Percentiles rank a stretch among this genome's conserved stretches.
These are phyloP conservation scores for Cricetomys ansorgei DNA, from an alignment of 2,113 vertebrate genomes.

Conservation along the genomic window DNA sequence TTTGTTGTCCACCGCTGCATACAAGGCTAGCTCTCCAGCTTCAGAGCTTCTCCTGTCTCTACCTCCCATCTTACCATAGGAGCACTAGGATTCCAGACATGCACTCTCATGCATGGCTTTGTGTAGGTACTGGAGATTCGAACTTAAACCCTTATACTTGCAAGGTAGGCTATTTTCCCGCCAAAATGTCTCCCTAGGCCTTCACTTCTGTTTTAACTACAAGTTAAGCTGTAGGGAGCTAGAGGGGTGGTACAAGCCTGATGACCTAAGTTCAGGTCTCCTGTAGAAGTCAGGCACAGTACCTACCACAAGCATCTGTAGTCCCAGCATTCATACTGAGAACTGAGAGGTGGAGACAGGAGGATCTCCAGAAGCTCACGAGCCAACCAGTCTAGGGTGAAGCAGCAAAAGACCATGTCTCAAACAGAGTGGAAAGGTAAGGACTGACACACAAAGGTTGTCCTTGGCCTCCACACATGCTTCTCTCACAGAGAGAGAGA, in stretches of 20 bases:
- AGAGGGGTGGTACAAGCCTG: background rate
- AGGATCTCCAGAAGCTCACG: background rate
- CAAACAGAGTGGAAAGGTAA: background rate
- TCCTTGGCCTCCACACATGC: background rate
- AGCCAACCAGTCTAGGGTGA: background rate
- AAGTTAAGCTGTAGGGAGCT: background rate
- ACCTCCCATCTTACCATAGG: background rate
- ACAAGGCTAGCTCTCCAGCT: background rate
- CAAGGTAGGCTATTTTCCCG: background rate
- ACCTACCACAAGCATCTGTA: no score
- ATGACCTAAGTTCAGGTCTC: background rate
- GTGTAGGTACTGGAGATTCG: no score
- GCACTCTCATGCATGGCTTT: background rate
- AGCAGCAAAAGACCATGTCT: background rate
- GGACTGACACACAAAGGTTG: background rate
- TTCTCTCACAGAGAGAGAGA: fast-evolving
- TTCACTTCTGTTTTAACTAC: background rate
- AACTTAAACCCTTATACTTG: background rate
- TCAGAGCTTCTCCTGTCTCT: background rate
- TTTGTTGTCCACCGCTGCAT: background rate
- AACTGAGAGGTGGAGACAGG: background rate
- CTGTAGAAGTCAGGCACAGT: background rate
- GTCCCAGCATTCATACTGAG: background rate
- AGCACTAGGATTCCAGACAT: background rate
- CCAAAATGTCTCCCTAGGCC: background rate